Evolutionary conservation across 2,113 vertebrate genomes (phyloP), one percentile per base, ranked within the genome.

Genomic region (Nicator chloris): DNA sequence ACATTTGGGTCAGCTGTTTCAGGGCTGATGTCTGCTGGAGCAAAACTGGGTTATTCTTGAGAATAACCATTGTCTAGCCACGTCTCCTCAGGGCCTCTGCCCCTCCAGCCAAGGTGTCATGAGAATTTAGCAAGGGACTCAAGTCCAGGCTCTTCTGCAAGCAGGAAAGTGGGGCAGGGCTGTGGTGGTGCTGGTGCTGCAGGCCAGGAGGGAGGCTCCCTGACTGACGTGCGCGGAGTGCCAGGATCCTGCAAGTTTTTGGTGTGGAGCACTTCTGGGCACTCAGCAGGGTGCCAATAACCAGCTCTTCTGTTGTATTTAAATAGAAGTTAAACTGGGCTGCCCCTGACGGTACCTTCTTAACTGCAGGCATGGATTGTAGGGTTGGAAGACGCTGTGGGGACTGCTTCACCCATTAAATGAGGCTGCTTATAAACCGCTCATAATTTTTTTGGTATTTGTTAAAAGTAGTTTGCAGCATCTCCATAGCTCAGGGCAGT

Each of bases 401-500:
- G 63, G 50, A 26, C 50, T 72, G 21, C 64, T 86, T 77, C 33
- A 60, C 12, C 80, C 71, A 81, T 60, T 35, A 56, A 49, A 31
- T 53, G 27, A 66, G 35, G 14, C 23, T 86, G 22, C 30, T 68
- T 61, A 40, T 77, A 95, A 90, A 78, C 50, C 47, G 64, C 70
- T 77, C 26, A 49, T 60, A 17, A 37, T 50, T 33, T 71, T 82
- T 45, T 73, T 56, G 4, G 16, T n/a, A 15, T 70, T 88, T 95
- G 68, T 86, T 96, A 92, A 57, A 92, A 95, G 68, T 88, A 84
- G 56, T 90, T 96, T 61, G 50, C 40, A 78, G 59, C 60, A 93
- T 94, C 61, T 88, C 72, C 61, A 24, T 83, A 81, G 92, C 88
- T 96, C 76, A 90, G 92, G 94, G 88, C 90, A 95, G 92, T 94